These are phyloP conservation scores for Anarhynchus alexandrinus DNA, from an alignment of 2,113 vertebrate genomes.

Conservation along the genomic window DNA sequence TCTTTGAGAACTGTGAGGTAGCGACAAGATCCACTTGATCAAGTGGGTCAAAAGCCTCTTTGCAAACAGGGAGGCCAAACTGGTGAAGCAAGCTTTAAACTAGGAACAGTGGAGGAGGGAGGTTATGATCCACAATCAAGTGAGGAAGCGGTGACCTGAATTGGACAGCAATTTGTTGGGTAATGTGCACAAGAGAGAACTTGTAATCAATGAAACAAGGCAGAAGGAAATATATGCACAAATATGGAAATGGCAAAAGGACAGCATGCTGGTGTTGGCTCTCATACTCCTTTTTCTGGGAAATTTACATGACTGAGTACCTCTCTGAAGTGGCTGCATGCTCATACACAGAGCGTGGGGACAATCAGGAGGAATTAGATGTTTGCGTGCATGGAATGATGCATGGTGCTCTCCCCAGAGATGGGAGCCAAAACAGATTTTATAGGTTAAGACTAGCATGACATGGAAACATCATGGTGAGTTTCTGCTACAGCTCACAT, in stretches of 20 bases:
- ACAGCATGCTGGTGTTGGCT: neutral
- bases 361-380: neutral
- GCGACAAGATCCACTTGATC: neutral
- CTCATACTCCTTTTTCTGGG: neutral
- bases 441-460: rapidly evolving
- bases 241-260: neutral
- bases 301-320: neutral
- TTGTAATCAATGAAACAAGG: neutral
- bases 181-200: neutral
- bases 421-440: neutral
- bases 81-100: neutral
- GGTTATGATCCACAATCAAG: neutral
- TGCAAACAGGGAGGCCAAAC: neutral
- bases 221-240: neutral
- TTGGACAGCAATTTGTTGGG: neutral
- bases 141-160: neutral
- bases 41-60: neutral
- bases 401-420: neutral
- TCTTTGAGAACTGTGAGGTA: neutral
- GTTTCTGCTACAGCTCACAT: neutral
- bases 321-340: neutral
- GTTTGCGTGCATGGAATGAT: neutral
- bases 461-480: neutral
- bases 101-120: neutral
- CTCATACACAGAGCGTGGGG: neutral